phyloP scores from a whole-genome alignment of 2,888 invertebrate species.

The Agrenia bidenticulata region DNA sequence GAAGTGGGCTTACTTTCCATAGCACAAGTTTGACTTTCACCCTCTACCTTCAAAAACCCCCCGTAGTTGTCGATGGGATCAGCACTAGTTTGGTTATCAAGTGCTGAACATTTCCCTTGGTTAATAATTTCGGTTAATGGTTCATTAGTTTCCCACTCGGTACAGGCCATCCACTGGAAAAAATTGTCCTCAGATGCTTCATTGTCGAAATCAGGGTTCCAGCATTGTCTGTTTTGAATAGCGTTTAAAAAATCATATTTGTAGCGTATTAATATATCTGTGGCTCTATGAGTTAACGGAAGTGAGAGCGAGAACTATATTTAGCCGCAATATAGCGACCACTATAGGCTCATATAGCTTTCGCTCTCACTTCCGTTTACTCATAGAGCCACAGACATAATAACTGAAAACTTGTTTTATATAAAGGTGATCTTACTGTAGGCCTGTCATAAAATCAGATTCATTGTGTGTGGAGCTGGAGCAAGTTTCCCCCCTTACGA shows the following conservation, averaged over 20 bases:
- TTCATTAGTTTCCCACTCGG: conserved; percentile 23
- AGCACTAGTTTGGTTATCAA: neutral
- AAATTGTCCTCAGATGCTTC: conserved; percentile 14
- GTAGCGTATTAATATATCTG: no score
- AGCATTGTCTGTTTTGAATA: conserved; percentile 28
- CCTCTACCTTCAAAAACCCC: conserved; percentile 17
- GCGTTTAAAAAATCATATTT: no score
- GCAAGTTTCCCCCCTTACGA: conserved; percentile 22
- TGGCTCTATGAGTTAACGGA: no score
- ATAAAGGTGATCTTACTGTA: no score
- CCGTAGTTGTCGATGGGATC: conserved; percentile 21
- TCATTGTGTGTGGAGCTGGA: conserved; percentile 14
- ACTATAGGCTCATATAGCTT: no score
- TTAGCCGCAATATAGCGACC: no score
- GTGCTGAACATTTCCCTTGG: conserved; percentile 8
- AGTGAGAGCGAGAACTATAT: no score
- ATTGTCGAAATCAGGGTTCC: conserved; percentile 19
- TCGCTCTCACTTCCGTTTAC: no score
- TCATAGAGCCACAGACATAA: no score
- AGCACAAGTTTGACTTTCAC: conserved; percentile 7
- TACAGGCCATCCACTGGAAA: conserved; percentile 18
- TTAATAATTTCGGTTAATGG: conserved; percentile 12
- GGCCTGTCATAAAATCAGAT: neutral
- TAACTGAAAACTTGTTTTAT: no score
- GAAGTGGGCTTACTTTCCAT: neutral